Evolutionary conservation across 1,140 invertebrate species (phyloP).

Genomic region (Vanessa tameamea): DNA sequence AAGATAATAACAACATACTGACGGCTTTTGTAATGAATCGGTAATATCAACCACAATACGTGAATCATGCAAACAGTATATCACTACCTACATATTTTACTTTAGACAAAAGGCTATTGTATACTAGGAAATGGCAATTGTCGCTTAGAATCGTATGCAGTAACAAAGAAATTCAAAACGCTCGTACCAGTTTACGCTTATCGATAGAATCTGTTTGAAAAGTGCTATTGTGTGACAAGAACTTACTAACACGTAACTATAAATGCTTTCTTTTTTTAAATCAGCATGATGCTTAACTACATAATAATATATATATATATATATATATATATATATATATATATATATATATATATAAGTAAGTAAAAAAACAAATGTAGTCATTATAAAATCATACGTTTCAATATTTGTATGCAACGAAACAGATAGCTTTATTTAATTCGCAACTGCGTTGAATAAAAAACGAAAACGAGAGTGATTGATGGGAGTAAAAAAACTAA

Average conservation of each 20-base stretch:
- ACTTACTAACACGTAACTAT: conserved; percentile 13
- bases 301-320: not conserved
- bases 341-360: not conserved
- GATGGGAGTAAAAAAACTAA: conserved; percentile 48
- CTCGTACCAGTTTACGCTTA: conserved; percentile 55
- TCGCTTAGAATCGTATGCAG: conserved; percentile 44
- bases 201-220: conserved; percentile 37
- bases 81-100: conserved; percentile 38
- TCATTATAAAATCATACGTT: not conserved
- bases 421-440: conserved; percentile 33
- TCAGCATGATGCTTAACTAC: not conserved
- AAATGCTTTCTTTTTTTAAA: conserved; percentile 10
- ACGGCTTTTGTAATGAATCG: conserved; percentile 33
- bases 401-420: conserved; percentile 17
- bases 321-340: not conserved
- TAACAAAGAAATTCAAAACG: conserved; percentile 64
- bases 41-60: conserved; percentile 29
- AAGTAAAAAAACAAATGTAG: not conserved
- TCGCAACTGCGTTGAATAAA: conserved; percentile 34
- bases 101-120: conserved; percentile 68
- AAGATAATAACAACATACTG: conserved; percentile 30
- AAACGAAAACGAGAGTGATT: conserved; percentile 37
- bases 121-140: conserved; percentile 49
- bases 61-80: conserved; percentile 29
- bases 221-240: conserved; percentile 14